Evolutionary conservation across 2,113 vertebrate species (phyloP).

Genomic region (Macheiramphus alcinus): DNA sequence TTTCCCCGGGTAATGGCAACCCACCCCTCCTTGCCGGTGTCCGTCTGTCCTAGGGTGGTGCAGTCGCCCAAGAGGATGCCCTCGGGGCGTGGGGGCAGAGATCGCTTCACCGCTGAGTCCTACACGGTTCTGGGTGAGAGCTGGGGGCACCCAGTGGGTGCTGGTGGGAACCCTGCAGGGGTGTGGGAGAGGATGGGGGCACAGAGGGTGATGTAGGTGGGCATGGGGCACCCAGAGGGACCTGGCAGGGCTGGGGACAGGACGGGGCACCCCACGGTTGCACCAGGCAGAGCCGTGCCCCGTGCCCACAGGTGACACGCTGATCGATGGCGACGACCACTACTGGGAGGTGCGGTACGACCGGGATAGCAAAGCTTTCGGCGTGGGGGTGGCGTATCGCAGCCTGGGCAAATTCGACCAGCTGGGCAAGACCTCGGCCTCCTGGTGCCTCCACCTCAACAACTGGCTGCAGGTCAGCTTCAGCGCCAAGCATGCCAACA

Average conservation of each 20-base stretch:
- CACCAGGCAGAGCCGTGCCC: neutral
- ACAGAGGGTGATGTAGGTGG: too few relatives aligned
- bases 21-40: neutral
- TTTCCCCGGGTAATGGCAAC: neutral
- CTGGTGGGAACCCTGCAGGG: neutral
- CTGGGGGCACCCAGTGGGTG: neutral
- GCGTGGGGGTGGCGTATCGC: constrained; percentile 85
- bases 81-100: constrained; percentile 81
- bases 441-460: constrained; percentile 96
- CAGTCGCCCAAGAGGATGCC: constrained; percentile 91
- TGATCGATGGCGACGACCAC: constrained; percentile 87
- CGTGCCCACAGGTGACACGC: constrained; percentile 77
- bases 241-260: neutral
- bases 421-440: constrained; percentile 87
- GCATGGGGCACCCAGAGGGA: neutral
- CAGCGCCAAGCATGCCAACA: constrained; percentile 96
- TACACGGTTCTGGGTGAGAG: constrained; percentile 93
- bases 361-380: constrained; percentile 92
- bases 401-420: constrained; percentile 93
- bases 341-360: constrained; percentile 95
- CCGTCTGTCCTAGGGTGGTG: constrained; percentile 71
- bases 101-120: constrained; percentile 93
- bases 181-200: too few relatives aligned
- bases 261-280: neutral
- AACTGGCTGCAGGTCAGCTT: constrained; percentile 98